Conservation (phyloP, 2,888 invertebrate species). For the Apotomis turbidana region DNA sequence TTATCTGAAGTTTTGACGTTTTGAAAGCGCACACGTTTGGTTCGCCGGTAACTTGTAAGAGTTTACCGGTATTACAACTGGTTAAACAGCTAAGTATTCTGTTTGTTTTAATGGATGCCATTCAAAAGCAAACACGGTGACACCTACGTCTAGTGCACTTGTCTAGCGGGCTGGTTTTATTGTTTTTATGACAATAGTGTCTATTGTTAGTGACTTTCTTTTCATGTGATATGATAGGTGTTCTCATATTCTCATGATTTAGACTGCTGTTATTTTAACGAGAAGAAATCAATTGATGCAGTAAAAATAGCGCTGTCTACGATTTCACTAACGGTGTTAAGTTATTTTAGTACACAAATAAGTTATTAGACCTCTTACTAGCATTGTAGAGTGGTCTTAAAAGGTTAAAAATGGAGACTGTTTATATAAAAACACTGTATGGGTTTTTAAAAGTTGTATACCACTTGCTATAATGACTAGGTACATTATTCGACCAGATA, state of each 20-base stretch:
- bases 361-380: too few species aligned
- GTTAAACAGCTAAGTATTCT: conserved; percentile 56
- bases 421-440: too few species aligned
- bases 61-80: conserved; percentile 53
- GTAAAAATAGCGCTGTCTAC: background rate
- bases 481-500: too few species aligned
- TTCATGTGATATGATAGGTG: background rate
- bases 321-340: background rate
- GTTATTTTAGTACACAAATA: background rate
- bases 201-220: conserved; percentile 34
- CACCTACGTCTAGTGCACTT: conserved; percentile 33
- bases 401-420: too few species aligned
- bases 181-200: conserved; percentile 30
- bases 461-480: too few species aligned
- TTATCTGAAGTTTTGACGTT: conserved; percentile 13
- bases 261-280: background rate
- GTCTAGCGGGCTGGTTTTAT: conserved; percentile 34
- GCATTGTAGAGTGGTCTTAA: too few species aligned
- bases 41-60: conserved; percentile 11
- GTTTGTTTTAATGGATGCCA: conserved; percentile 54
- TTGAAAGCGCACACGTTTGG: conserved; percentile 17
- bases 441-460: too few species aligned
- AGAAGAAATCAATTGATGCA: background rate
- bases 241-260: conserved; percentile 8
- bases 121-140: conserved; percentile 58